A percentile compares a stretch with the other conserved stretches of the same genome.
These are phyloP conservation scores for Platyscapa corneri DNA, from an alignment of 1,140 invertebrate genomes.

Conservation along the genomic window DNA sequence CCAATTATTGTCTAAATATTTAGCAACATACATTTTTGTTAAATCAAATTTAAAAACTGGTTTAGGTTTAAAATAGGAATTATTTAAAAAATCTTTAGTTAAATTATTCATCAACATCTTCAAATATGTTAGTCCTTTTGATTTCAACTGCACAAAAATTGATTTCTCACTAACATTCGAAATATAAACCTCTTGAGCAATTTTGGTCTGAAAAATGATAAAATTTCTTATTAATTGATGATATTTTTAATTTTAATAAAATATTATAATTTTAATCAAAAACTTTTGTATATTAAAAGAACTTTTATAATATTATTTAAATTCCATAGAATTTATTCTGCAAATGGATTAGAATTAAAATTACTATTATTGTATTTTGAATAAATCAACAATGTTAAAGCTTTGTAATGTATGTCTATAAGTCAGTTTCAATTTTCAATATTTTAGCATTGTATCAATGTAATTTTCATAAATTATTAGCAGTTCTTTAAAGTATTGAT, in stretches of 20 bases:
- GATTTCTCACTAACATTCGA: constrained; percentile 69
- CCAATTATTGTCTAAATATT: constrained; percentile 61
- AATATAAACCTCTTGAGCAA: constrained; percentile 69
- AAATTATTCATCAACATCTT: constrained; percentile 61
- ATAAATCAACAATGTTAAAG: too few relatives aligned
- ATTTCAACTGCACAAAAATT: constrained; percentile 72
- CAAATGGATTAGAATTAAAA: too few relatives aligned
- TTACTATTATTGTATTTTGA: too few relatives aligned
- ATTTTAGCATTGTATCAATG: too few relatives aligned
- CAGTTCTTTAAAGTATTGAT: too few relatives aligned
- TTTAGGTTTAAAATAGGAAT: neutral
- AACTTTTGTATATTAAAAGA: too few relatives aligned
- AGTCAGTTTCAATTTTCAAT: too few relatives aligned
- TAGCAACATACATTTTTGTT: constrained; percentile 67
- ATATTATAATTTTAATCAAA: too few relatives aligned
- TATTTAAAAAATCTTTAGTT: constrained; percentile 55
- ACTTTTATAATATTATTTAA: too few relatives aligned
- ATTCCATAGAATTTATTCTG: too few relatives aligned
- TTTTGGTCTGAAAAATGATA: constrained; percentile 57
- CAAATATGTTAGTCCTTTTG: constrained; percentile 65
- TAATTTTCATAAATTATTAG: too few relatives aligned
- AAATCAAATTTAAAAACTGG: constrained; percentile 45
- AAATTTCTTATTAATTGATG: neutral
- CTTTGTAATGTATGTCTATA: too few relatives aligned
- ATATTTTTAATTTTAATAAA: neutral